Evolutionary conservation across 2,797 vertebrate species (phyloP).

Genomic region (Anguilla pacifica): DNA sequence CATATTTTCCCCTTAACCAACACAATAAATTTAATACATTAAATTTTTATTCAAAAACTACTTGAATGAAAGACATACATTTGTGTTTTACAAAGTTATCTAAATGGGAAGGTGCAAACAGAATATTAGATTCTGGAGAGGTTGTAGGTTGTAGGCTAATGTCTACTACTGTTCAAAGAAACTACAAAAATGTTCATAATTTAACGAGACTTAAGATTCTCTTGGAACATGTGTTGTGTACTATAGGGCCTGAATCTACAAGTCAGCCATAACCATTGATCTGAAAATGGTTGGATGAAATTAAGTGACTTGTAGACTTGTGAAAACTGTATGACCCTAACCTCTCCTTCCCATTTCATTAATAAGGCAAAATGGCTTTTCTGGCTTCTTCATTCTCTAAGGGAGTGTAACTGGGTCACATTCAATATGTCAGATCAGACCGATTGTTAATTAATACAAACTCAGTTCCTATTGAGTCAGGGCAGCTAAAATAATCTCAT

Average conservation of each 20-base stretch:
- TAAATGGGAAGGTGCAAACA: neutral
- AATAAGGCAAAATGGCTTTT: neutral
- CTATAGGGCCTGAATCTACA: neutral
- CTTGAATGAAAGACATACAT: neutral
- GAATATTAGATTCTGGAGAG: neutral
- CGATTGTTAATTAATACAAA: neutral
- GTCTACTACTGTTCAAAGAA: neutral
- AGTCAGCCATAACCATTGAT: neutral
- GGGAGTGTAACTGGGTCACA: neutral
- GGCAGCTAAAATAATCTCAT: neutral
- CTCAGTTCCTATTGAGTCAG: neutral
- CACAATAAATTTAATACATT: neutral
- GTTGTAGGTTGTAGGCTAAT: neutral
- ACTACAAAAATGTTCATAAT: neutral
- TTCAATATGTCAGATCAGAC: neutral
- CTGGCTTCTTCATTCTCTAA: neutral
- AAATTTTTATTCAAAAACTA: slow-evolving; percentile 9
- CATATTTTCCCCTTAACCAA: too few species aligned
- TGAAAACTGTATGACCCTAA: neutral
- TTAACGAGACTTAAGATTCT: neutral
- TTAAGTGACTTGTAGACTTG: neutral
- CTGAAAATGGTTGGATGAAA: neutral
- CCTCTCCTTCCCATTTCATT: neutral
- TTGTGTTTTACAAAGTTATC: neutral
- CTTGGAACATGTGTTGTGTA: neutral